Base-by-base conservation (phyloP, 2,888 invertebrate species). In the Lathronympha strigana region DNA sequence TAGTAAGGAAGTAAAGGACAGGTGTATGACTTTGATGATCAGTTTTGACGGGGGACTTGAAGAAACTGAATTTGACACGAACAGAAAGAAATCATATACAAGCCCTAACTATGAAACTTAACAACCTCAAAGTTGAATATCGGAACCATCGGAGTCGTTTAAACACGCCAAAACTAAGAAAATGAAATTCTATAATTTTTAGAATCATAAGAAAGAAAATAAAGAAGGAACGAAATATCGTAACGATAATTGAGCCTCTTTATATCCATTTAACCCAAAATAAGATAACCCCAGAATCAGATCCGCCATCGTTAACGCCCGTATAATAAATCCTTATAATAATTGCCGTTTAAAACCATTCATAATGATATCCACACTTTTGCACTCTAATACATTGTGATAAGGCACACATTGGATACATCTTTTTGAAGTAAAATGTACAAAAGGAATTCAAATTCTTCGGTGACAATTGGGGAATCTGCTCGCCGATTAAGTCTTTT, bases 281-380 rank as follows among this genome's bases (percentile, higher is more conserved):
- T 28, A 23, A 49, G 63, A 68, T 67, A 63, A 60, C 61, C 50
- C 55, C 61, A 58, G 63, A 69, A 72, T 71, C 72, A 70, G 75
- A 69, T 66, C 50, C 61, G 36, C 66, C 63, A 66, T 62, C 51
- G 61, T 61, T 64, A 63, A 33, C 55, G 70, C 49, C 70, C 66
- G 73, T 40, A 49, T 49, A 55, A 63, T 55, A 63, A 80, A 82
- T 80, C 74, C 72, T 64, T 68, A 73, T 71, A 75, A 81, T 82
- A 81, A 82, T 81, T 80, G 78, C 76, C 74, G 74, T 4, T 19
- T 38, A 15, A 17, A 43, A 19, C 21, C 21, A 8, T 17, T 13
- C 43, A 43, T 21, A 43, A 43, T 21, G 17, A 40, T 40, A 40
- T 21, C 0, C 43, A 43, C 21, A 43, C 19, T 43, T 43, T 4